Evolutionary conservation across 2,888 invertebrate species (phyloP).

Genomic region (Imbricaverruca yamaguchii): DNA sequence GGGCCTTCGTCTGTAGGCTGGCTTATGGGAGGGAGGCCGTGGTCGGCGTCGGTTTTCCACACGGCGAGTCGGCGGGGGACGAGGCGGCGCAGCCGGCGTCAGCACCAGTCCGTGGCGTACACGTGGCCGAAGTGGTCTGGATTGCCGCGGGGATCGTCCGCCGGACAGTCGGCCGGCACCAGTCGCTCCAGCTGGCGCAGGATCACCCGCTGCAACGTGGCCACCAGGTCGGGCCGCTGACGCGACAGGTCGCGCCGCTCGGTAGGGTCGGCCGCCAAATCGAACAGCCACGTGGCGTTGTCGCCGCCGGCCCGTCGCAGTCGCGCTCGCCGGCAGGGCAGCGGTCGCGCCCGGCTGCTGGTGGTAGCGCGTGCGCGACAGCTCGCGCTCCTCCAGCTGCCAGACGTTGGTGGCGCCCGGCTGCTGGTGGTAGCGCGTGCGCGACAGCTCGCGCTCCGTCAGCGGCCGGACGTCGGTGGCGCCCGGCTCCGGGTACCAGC

Average conservation of each 20-base stretch:
- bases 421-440: not conserved
- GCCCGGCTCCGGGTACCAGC: conserved; percentile 14
- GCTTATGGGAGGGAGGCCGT: too few species aligned
- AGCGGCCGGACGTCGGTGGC: not conserved
- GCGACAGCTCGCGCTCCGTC: not conserved
- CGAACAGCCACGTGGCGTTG: conserved; percentile 20
- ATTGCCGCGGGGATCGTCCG: conserved; percentile 19
- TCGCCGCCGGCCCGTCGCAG: not conserved
- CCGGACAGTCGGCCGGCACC: conserved; percentile 24
- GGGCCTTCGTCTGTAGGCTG: too few species aligned
- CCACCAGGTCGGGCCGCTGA: conserved; percentile 13
- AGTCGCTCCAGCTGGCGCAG: conserved; percentile 23
- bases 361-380: not conserved
- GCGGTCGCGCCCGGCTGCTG: not conserved
- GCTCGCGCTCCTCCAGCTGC: not conserved
- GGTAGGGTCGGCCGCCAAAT: conserved; percentile 25
- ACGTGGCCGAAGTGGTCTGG: conserved; percentile 26
- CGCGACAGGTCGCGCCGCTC: conserved; percentile 27
- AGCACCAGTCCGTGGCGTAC: conserved; percentile 32
- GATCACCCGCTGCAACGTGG: conserved; percentile 23
- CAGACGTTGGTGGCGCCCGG: not conserved
- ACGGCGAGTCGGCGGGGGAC: too few species aligned
- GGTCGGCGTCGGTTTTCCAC: too few species aligned
- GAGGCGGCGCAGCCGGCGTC: too few species aligned
- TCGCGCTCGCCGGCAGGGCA: not conserved